phyloP scores from a whole-genome alignment of 2,113 vertebrate species.

The Hypocryptadius cinnamomeus region DNA sequence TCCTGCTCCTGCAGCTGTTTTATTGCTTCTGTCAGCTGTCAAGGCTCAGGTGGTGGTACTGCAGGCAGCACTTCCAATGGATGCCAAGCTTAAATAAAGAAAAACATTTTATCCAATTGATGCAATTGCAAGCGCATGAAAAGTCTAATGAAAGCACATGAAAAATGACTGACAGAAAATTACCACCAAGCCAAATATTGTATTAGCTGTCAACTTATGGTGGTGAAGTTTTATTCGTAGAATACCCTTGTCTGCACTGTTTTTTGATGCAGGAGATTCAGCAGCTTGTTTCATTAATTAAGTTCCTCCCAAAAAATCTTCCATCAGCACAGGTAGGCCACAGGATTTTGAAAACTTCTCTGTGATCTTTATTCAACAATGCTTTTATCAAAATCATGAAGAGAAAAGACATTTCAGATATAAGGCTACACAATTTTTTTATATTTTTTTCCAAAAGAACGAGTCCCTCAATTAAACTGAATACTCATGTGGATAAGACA shows the following conservation, averaged over 20 bases:
- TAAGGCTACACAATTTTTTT: background rate
- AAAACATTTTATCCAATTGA: background rate
- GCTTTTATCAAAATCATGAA: slow-evolving; percentile 73
- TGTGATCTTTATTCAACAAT: slow-evolving; percentile 76
- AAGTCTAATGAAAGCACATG: background rate
- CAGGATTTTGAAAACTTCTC: slow-evolving; percentile 79
- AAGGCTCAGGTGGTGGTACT: slow-evolving; percentile 74
- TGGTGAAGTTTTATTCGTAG: background rate
- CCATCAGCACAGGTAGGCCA: slow-evolving; percentile 69
- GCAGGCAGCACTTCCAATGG: slow-evolving; percentile 81
- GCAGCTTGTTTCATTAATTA: slow-evolving; percentile 81
- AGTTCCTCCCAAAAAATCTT: slow-evolving; percentile 77
- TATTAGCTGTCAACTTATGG: background rate
- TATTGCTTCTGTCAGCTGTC: slow-evolving; percentile 72
- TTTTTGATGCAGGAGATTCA: slow-evolving; percentile 77
- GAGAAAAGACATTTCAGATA: background rate
- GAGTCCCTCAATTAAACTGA: background rate
- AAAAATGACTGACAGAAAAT: background rate
- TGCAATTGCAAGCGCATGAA: background rate
- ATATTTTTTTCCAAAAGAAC: background rate
- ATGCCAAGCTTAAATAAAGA: slow-evolving; percentile 62
- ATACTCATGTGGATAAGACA: background rate
- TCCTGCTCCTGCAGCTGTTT: slow-evolving; percentile 81
- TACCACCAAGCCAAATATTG: background rate
- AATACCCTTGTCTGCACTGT: slow-evolving; percentile 72